These are phyloP conservation scores for Argyresthia goedartella DNA, from an alignment of 2,888 invertebrate species.

Conservation along the genomic window DNA sequence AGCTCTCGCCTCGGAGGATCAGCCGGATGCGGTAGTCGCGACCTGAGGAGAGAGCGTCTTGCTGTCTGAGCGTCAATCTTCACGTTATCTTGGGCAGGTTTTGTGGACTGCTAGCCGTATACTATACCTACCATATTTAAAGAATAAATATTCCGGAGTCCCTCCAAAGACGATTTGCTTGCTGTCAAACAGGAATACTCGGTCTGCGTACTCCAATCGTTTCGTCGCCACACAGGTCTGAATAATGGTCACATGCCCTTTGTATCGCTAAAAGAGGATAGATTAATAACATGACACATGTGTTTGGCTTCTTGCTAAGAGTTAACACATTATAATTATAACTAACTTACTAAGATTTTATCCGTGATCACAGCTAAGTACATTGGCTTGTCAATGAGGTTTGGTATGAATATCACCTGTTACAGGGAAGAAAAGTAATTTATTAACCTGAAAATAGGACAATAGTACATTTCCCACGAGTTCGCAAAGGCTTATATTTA, in stretches of 20 bases:
- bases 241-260: conserved; percentile 34
- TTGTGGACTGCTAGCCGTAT: no score
- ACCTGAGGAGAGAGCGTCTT: conserved; percentile 12
- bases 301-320: no score
- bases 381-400: conserved; percentile 19
- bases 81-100: no score
- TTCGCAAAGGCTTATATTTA: no score
- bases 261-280: conserved; percentile 27
- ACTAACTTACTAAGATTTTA: conserved; percentile 43
- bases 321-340: no score
- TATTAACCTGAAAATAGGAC: no score
- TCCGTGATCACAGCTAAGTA: conserved; percentile 39
- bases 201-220: conserved; percentile 39
- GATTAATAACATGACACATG: background rate
- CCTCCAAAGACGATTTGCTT: conserved; percentile 44
- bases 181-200: conserved; percentile 43
- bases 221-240: conserved; percentile 28
- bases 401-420: conserved; percentile 41
- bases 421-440: conserved; percentile 11
- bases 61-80: no score
- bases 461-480: no score
- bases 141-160: conserved; percentile 55
- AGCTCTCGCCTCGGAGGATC: conserved; percentile 23
- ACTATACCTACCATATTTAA: conserved; percentile 33
- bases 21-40: conserved; percentile 35